Evolutionary conservation across 2,888 invertebrate species (phyloP).

Genomic region (Pseudanteris insignis): DNA sequence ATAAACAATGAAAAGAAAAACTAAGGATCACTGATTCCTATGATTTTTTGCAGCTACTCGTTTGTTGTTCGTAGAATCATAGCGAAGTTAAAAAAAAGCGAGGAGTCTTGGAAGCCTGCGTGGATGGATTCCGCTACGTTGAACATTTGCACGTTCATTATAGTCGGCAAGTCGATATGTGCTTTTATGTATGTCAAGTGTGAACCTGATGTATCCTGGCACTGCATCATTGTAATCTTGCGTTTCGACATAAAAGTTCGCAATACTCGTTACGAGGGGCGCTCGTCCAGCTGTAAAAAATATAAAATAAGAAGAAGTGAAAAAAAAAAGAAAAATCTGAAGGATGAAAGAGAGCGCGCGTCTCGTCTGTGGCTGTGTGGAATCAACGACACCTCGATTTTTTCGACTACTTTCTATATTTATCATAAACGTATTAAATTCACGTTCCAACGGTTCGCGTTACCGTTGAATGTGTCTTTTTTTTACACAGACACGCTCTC

Average conservation of each 20-base stretch:
- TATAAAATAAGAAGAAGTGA: constrained; percentile 14
- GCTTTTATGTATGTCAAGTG: constrained; percentile 50
- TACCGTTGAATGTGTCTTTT: too few species aligned
- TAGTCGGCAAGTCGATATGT: constrained; percentile 57
- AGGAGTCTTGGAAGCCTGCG: too few species aligned
- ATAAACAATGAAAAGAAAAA: too few species aligned
- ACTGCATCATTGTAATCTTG: constrained; percentile 46
- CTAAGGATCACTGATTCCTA: too few species aligned
- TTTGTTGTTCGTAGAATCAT: too few species aligned
- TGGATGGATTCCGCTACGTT: constrained; percentile 55
- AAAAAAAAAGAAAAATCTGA: constrained; percentile 2
- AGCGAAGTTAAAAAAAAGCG: too few species aligned
- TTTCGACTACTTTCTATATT: too few species aligned
- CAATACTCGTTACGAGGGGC: constrained; percentile 40
- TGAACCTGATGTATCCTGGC: constrained; percentile 51
- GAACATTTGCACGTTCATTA: constrained; percentile 59
- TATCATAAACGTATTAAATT: too few species aligned
- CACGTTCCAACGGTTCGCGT: too few species aligned
- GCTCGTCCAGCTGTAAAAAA: constrained; percentile 31
- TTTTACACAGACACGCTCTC: too few species aligned
- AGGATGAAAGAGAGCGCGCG: constrained; percentile 16
- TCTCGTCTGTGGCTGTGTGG: constrained; percentile 8
- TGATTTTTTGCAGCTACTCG: too few species aligned
- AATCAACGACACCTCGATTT: constrained; percentile 37
- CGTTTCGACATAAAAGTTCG: constrained; percentile 49